Evolutionary conservation across 2,797 vertebrate genomes (phyloP).

Genomic region (Phoeniculus purpureus): DNA sequence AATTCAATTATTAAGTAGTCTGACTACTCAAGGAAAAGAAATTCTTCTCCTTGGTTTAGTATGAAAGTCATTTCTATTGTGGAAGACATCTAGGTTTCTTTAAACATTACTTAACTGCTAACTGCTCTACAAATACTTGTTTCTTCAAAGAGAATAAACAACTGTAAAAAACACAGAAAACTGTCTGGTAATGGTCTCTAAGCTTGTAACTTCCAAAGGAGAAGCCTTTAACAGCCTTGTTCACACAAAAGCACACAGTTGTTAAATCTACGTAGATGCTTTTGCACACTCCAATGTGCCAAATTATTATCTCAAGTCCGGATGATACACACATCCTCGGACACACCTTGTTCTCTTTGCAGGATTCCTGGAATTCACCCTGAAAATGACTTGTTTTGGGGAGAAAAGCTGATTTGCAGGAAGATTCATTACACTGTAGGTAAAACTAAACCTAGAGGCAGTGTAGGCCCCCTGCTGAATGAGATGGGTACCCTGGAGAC

Average conservation of each 20-base stretch:
- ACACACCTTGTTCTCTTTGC: conserved; percentile 10
- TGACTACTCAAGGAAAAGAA: background rate
- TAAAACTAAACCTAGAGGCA: too few species aligned
- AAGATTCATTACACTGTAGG: background rate
- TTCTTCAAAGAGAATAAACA: background rate
- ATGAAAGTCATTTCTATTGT: background rate
- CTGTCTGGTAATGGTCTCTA: background rate
- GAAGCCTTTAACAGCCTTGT: background rate
- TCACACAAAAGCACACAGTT: background rate
- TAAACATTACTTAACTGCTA: background rate
- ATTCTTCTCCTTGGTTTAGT: background rate
- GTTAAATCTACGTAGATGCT: background rate
- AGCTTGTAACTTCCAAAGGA: background rate
- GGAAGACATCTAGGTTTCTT: background rate
- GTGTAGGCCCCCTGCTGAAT: too few species aligned
- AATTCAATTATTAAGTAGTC: background rate
- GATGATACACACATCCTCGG: background rate
- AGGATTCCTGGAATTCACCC: conserved; percentile 4
- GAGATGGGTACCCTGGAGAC: too few species aligned
- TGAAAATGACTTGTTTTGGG: conserved; percentile 25
- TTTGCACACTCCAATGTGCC: background rate
- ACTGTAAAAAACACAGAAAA: background rate
- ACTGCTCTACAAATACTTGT: background rate
- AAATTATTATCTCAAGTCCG: background rate
- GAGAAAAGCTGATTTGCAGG: conserved; percentile 15